phyloP scores from a whole-genome alignment of 2,113 vertebrate genomes.

The Nipponia nippon region DNA sequence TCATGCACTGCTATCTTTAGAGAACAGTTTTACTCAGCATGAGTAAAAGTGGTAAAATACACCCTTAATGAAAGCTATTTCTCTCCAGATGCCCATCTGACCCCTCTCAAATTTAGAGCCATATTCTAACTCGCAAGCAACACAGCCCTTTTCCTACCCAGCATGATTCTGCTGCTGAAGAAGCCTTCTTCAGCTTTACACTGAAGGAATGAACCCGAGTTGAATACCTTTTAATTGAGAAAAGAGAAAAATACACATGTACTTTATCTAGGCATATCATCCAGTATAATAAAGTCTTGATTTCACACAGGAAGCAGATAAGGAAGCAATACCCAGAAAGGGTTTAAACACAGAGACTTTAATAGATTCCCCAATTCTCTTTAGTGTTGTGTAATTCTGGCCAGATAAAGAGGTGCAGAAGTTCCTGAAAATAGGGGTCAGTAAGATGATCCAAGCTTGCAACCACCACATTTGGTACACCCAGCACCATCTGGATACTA shows the following conservation, averaged over 20 bases:
- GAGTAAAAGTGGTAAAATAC: neutral
- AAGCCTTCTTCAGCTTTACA: neutral
- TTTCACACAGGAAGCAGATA: neutral
- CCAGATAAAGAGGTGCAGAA: neutral
- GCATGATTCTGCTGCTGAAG: neutral
- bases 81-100: neutral
- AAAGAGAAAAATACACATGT: neutral
- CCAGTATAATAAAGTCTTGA: neutral
- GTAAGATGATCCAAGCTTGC: neutral
- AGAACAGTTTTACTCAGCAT: neutral
- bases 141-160: neutral
- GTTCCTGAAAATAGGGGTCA: neutral
- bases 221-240: neutral
- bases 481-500: neutral
- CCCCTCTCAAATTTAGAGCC: neutral
- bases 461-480: neutral
- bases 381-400: neutral
- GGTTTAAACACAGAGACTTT: neutral
- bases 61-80: neutral
- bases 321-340: neutral
- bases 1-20: neutral
- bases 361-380: neutral
- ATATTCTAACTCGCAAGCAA: neutral
- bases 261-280: neutral
- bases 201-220: neutral